These are phyloP conservation scores for Pollachius pollachius DNA, from an alignment of 2,113 vertebrate genomes.

Conservation along the genomic window DNA sequence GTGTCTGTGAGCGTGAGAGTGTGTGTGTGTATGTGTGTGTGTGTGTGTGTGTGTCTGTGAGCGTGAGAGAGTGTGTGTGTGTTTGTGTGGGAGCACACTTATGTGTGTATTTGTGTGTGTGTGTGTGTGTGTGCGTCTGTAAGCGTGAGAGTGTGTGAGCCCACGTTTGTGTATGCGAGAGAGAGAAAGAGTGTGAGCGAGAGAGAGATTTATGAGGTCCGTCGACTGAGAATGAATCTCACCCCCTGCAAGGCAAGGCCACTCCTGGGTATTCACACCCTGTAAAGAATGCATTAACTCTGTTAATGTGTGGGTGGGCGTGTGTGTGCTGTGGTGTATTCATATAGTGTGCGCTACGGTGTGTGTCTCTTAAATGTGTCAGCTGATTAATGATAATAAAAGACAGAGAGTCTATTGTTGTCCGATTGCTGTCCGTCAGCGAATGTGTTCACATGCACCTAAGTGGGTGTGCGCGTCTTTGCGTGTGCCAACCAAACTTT, in stretches of 20 bases:
- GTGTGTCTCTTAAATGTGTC: slow-evolving; percentile 20
- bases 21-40: too few species aligned
- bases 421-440: not conserved
- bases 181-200: not conserved
- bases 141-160: too few species aligned
- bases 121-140: too few species aligned
- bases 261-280: slow-evolving; percentile 21
- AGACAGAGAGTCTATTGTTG: slow-evolving; percentile 1
- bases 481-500: not conserved
- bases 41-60: too few species aligned
- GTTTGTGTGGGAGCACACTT: too few species aligned
- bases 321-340: slow-evolving; percentile 24
- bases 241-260: slow-evolving; percentile 16
- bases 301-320: slow-evolving; percentile 13
- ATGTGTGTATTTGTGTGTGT: too few species aligned
- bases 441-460: not conserved
- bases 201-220: slow-evolving; percentile 50
- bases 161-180: too few species aligned
- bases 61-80: not conserved
- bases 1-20: too few species aligned
- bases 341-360: slow-evolving; percentile 20
- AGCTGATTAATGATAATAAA: not conserved
- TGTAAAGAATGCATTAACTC: not conserved
- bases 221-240: slow-evolving; percentile 23
- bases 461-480: slow-evolving; percentile 9